Conservation (phyloP, 2,888 invertebrate genomes). For the Poecilobothrus nobilitatus region DNA sequence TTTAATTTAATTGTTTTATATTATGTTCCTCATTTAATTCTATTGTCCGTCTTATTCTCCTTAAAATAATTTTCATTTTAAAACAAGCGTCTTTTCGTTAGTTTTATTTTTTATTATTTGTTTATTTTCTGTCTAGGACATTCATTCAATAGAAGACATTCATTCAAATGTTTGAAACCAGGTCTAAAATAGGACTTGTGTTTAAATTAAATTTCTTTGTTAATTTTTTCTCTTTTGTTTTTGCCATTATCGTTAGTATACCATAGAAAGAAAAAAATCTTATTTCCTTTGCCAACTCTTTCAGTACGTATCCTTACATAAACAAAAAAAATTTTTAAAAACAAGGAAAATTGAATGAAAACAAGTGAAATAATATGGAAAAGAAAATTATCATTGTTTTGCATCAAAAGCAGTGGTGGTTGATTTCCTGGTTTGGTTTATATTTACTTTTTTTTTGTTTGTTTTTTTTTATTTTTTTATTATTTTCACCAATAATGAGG, state of each 20-base stretch:
- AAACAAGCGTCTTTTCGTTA: too few species aligned
- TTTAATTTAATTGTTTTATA: too few species aligned
- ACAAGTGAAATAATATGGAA: neutral
- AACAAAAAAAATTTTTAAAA: neutral
- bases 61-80: neutral
- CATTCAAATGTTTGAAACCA: neutral
- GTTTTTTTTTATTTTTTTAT: neutral
- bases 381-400: neutral
- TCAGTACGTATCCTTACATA: neutral
- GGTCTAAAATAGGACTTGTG: neutral
- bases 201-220: neutral
- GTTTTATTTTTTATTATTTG: too few species aligned
- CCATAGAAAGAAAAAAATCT: neutral
- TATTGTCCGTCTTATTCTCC: neutral
- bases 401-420: too few species aligned
- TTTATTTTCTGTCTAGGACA: too few species aligned
- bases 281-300: neutral
- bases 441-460: too few species aligned
- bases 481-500: neutral
- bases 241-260: neutral
- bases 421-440: too few species aligned
- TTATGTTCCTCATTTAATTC: too few species aligned
- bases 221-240: neutral
- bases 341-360: neutral
- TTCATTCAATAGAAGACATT: too few species aligned